A percentile compares a stretch with the other conserved stretches of the same genome.
Conservation (phyloP, 2,888 invertebrate genomes). For the Lordiphosa andalusiaca region DNA sequence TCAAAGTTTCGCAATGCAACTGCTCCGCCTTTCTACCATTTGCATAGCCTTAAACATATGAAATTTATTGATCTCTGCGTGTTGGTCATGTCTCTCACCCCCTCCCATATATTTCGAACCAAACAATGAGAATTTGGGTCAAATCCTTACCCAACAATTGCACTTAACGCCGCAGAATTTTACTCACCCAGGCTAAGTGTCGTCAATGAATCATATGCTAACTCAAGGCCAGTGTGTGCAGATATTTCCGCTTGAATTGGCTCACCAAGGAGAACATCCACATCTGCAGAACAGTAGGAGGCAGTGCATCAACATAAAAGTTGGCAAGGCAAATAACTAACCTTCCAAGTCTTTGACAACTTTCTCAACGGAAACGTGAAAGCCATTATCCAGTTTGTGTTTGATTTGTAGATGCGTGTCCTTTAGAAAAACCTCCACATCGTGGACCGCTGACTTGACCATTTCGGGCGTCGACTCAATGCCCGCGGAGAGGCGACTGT, state of each 20-base stretch:
- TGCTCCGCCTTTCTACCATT: too few relatives aligned
- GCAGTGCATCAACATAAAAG: conserved; percentile 54
- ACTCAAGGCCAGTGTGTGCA: conserved; percentile 87
- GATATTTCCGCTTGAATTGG: conserved; percentile 89
- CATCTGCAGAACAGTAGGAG: conserved; percentile 80
- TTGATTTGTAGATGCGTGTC: conserved; percentile 85
- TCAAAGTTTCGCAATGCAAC: too few relatives aligned
- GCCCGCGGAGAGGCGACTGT: conserved; percentile 83
- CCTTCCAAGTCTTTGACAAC: conserved; percentile 85
- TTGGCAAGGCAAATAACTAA: conserved; percentile 76
- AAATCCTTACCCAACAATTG: conserved; percentile 27
- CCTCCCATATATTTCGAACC: conserved; percentile 1
- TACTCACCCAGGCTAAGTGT: conserved; percentile 86
- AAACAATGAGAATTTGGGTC: conserved; percentile 18
- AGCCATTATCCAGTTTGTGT: conserved; percentile 82
- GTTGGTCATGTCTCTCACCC: background rate
- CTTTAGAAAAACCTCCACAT: conserved; percentile 83
- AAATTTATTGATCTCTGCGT: too few relatives aligned
- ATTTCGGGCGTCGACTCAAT: conserved; percentile 82
- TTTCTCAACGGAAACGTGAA: conserved; percentile 84
- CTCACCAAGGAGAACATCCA: conserved; percentile 87
- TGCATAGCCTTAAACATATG: too few relatives aligned
- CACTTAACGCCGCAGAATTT: conserved; percentile 36
- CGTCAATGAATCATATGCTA: conserved; percentile 86
- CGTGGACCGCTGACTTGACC: conserved; percentile 83